Evolutionary conservation across 2,113 vertebrate species (phyloP).

Genomic region (Anolis carolinensis): DNA sequence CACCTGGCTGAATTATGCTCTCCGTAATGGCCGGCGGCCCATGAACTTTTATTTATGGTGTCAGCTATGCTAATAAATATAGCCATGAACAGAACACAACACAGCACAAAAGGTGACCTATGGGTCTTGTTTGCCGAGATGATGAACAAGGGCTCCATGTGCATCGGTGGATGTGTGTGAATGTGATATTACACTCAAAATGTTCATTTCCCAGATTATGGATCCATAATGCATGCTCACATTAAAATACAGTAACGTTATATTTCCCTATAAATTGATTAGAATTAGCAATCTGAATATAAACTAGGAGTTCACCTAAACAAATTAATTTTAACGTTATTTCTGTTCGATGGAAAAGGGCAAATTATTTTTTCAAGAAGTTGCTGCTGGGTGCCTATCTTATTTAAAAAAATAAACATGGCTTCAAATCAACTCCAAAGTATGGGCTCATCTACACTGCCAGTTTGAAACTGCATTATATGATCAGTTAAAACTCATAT

Average conservation of each 20-base stretch:
- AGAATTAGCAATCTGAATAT: background rate
- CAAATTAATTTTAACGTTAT: background rate
- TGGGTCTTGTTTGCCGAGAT: constrained; percentile 7
- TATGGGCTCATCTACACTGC: no score
- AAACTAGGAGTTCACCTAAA: background rate
- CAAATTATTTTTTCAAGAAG: no score
- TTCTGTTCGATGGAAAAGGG: no score
- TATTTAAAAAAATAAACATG: no score
- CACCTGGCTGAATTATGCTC: constrained; percentile 31
- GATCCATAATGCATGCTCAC: background rate
- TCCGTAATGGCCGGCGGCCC: constrained; percentile 5
- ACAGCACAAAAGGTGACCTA: background rate
- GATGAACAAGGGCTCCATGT: background rate
- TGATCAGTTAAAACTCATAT: no score
- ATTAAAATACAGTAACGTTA: no score
- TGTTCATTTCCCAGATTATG: background rate
- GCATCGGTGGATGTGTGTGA: background rate
- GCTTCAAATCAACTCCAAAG: no score
- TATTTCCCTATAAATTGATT: background rate
- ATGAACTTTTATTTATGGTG: constrained; percentile 30
- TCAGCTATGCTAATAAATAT: background rate
- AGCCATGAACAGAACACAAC: background rate
- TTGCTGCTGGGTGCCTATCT: no score
- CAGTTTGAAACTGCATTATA: no score
- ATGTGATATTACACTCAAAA: background rate